Evolutionary conservation across 2,888 invertebrate genomes (phyloP).

Genomic region (Coleophora deauratella): DNA sequence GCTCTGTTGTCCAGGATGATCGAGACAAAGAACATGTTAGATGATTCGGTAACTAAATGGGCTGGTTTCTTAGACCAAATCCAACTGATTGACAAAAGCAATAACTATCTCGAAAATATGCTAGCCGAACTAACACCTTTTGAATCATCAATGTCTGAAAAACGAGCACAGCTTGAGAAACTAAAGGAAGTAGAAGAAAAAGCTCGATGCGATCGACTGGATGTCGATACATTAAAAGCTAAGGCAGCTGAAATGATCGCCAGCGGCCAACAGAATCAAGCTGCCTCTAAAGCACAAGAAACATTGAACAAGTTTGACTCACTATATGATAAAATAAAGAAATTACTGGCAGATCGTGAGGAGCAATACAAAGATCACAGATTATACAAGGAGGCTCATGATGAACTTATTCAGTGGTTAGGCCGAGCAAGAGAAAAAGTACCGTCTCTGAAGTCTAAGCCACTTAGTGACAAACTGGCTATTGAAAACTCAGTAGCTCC

Average conservation of each 20-base stretch:
- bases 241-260: constrained; percentile 90
- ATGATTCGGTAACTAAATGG: constrained; percentile 94
- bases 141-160: constrained; percentile 89
- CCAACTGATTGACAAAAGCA: constrained; percentile 86
- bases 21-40: constrained; percentile 89
- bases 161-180: constrained; percentile 88
- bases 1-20: constrained; percentile 89
- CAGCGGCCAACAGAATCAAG: constrained; percentile 88
- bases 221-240: constrained; percentile 88
- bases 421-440: constrained; percentile 91
- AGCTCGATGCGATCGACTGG: constrained; percentile 90
- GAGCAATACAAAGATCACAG: constrained; percentile 92
- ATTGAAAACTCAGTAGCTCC: constrained; percentile 92
- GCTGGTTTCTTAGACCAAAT: constrained; percentile 92
- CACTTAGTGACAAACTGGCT: constrained; percentile 88
- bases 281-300: constrained; percentile 88
- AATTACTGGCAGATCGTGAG: constrained; percentile 84
- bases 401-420: constrained; percentile 92
- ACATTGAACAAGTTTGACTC: constrained; percentile 89
- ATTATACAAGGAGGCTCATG: constrained; percentile 92
- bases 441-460: constrained; percentile 88
- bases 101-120: constrained; percentile 83
- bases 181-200: constrained; percentile 91
- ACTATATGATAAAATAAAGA: constrained; percentile 84
- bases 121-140: constrained; percentile 82